Percentiles rank a stretch among this genome's conserved stretches.
Conservation (phyloP, 2,888 invertebrate species). For the Ornithoptera priamus region DNA sequence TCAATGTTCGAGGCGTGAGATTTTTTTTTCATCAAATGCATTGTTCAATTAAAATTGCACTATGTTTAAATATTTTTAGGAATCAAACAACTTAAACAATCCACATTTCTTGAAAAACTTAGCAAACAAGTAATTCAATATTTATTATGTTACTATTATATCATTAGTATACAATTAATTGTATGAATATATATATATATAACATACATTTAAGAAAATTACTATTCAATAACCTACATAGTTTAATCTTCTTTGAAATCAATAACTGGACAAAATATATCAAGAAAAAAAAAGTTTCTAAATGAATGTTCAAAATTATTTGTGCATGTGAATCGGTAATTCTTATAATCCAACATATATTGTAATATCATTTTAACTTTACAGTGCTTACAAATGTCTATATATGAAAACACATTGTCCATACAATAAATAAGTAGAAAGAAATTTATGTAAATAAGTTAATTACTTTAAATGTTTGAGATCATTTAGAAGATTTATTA, state of each 20-base stretch:
- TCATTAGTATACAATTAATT: too few species aligned
- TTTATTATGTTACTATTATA: too few species aligned
- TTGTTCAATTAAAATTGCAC: conserved; percentile 12
- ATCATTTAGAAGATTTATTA: not conserved
- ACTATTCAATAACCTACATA: too few species aligned
- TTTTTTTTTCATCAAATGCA: conserved; percentile 9
- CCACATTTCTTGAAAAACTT: too few species aligned
- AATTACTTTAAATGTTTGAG: not conserved
- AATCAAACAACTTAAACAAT: not conserved
- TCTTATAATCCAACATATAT: not conserved
- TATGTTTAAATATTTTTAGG: not conserved
- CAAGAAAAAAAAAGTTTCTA: too few species aligned
- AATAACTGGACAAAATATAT: too few species aligned
- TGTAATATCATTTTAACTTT: not conserved
- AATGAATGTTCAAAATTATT: not conserved
- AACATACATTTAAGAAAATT: too few species aligned
- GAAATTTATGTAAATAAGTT: not conserved
- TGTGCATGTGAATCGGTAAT: not conserved
- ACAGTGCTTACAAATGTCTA: not conserved
- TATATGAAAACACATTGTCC: not conserved
- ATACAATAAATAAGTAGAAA: not conserved
- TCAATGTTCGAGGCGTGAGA: conserved; percentile 19
- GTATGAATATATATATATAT: too few species aligned
- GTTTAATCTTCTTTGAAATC: too few species aligned
- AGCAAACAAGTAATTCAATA: too few species aligned